A percentile compares a stretch with the other conserved stretches of the same genome.
These are phyloP conservation scores for Denticeps clupeoides DNA, from an alignment of 2,797 vertebrate species.

Conservation along the genomic window DNA sequence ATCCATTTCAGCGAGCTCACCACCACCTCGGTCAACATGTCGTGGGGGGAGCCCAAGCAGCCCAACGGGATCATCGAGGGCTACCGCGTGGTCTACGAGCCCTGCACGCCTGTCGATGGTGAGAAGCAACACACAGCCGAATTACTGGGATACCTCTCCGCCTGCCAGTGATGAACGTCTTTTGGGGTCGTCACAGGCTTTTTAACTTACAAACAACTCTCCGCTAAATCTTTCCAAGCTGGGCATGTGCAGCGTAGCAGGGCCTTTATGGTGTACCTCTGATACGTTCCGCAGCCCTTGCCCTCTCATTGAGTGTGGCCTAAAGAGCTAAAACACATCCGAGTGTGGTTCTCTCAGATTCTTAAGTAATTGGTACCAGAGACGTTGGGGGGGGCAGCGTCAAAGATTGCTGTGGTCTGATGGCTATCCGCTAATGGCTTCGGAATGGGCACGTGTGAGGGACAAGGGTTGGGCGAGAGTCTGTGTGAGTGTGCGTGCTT, in stretches of 20 bases:
- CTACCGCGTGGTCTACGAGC: slow-evolving; percentile 73
- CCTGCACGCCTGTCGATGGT: slow-evolving; percentile 78
- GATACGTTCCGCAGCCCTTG: slow-evolving; percentile 15
- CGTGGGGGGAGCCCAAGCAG: slow-evolving; percentile 68
- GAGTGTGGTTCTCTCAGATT: slow-evolving; percentile 41
- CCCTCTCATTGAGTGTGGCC: slow-evolving; percentile 34
- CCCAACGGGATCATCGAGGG: slow-evolving; percentile 76
- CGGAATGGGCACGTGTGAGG: slow-evolving; percentile 26
- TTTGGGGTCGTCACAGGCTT: slow-evolving; percentile 26
- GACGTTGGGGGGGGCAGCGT: slow-evolving; percentile 37
- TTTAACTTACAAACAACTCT: slow-evolving; percentile 34
- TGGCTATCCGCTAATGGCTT: slow-evolving; percentile 31
- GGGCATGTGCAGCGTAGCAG: slow-evolving; percentile 18
- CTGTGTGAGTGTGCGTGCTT: slow-evolving; percentile 3
- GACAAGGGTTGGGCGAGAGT: slow-evolving; percentile 2
- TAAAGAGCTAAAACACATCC: slow-evolving; percentile 37
- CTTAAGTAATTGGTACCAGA: slow-evolving; percentile 53
- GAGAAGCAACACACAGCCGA: slow-evolving; percentile 44
- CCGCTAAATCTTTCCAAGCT: slow-evolving; percentile 44
- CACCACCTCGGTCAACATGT: slow-evolving; percentile 78
- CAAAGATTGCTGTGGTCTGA: slow-evolving; percentile 32
- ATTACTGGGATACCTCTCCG: slow-evolving; percentile 22
- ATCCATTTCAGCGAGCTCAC: slow-evolving; percentile 79
- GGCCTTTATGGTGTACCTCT: slow-evolving; percentile 27
- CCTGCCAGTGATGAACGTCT: slow-evolving; percentile 40